phyloP scores from a whole-genome alignment of 2,888 invertebrate genomes.

The Amblyjoppa fuscipennis region DNA sequence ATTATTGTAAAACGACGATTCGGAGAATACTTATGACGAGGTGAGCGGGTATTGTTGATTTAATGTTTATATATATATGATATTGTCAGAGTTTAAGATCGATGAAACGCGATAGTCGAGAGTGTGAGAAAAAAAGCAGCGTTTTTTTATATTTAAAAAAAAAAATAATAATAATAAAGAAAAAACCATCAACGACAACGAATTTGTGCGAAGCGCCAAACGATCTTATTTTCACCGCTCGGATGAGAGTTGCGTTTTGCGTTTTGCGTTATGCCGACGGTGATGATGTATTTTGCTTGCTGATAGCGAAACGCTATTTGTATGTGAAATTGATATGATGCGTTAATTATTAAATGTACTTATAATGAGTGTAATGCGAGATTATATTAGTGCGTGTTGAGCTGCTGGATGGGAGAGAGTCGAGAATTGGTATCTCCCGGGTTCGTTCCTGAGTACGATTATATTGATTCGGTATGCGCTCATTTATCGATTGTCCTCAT shows the following conservation, averaged over 20 bases:
- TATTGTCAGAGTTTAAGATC: slow-evolving; percentile 69
- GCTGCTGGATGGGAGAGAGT: background rate
- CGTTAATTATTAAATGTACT: slow-evolving; percentile 46
- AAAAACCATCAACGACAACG: slow-evolving; percentile 32
- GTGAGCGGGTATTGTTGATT: slow-evolving; percentile 70
- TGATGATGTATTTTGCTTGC: slow-evolving; percentile 45
- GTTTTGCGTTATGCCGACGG: slow-evolving; percentile 23
- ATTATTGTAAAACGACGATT: slow-evolving; percentile 24
- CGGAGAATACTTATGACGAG: slow-evolving; percentile 31
- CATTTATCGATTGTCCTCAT: background rate
- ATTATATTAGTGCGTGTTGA: slow-evolving; percentile 37
- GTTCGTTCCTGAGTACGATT: slow-evolving; percentile 2
- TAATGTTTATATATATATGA: slow-evolving; percentile 69
- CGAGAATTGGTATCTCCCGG: slow-evolving; percentile 1
- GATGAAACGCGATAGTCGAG: slow-evolving; percentile 38
- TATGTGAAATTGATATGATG: slow-evolving; percentile 54
- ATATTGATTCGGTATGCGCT: background rate
- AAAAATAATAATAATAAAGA: background rate
- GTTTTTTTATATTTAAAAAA: slow-evolving; percentile 52
- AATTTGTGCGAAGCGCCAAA: slow-evolving; percentile 49
- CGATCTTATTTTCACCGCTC: slow-evolving; percentile 54
- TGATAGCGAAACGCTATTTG: slow-evolving; percentile 43
- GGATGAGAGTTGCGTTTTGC: background rate
- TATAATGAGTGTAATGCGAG: slow-evolving; percentile 44
- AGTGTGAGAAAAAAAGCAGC: slow-evolving; percentile 38